These are phyloP conservation scores for Plagodis dolabraria DNA, from an alignment of 2,888 invertebrate genomes.

Conservation along the genomic window DNA sequence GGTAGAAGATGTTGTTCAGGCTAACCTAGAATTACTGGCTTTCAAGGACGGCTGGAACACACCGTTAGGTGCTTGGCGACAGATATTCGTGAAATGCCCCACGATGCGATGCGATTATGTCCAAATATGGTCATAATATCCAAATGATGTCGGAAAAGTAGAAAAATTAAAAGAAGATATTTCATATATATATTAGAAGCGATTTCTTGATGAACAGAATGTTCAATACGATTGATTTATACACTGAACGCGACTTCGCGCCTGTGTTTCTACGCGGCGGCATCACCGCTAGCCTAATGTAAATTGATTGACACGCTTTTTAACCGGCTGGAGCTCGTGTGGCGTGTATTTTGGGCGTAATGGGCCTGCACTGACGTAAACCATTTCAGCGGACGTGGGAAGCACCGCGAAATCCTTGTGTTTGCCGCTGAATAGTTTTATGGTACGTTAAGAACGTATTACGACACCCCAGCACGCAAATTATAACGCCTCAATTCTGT, in stretches of 20 bases:
- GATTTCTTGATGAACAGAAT: conserved; percentile 24
- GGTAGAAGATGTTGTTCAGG: too few species aligned
- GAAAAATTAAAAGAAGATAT: too few species aligned
- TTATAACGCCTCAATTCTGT: conserved; percentile 39
- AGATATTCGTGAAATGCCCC: too few species aligned
- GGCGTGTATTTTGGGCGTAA: conserved; percentile 72
- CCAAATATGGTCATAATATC: too few species aligned
- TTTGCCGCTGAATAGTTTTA: conserved; percentile 58
- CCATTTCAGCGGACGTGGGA: conserved; percentile 70
- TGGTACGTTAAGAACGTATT: conserved; percentile 54
- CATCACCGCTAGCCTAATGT: conserved; percentile 60
- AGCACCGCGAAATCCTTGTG: conserved; percentile 63
- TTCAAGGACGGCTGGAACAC: too few species aligned
- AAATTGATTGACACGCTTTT: conserved; percentile 79
- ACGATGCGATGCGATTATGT: too few species aligned
- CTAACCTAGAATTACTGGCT: too few species aligned
- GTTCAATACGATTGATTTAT: conserved; percentile 45
- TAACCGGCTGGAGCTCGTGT: conserved; percentile 62
- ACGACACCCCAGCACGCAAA: conserved; percentile 40
- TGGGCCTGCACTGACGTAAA: conserved; percentile 75
- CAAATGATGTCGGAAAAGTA: too few species aligned
- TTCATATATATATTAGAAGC: too few species aligned
- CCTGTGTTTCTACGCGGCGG: conserved; percentile 51
- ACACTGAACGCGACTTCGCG: conserved; percentile 40
- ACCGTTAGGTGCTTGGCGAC: too few species aligned